Percentiles rank a stretch among this genome's conserved stretches.
Evolutionary conservation across 2,888 invertebrate species (phyloP).

Genomic region (Smittia aterrima): DNA sequence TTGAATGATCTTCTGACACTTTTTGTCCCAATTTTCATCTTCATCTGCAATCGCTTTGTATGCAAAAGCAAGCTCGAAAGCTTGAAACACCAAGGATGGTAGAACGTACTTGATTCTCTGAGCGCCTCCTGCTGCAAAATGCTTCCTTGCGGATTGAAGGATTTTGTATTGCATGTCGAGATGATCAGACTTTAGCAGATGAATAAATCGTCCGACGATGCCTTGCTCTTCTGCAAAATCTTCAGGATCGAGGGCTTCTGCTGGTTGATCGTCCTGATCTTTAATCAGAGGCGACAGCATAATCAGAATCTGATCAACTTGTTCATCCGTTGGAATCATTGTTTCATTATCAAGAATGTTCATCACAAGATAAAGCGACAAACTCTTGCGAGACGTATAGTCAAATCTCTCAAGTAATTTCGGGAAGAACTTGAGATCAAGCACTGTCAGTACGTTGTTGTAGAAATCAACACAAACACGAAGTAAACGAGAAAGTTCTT

Average conservation of each 20-base stretch:
- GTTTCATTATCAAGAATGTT: slow-evolving; percentile 91
- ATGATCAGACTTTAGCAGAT: slow-evolving; percentile 75
- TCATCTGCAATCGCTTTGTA: slow-evolving; percentile 75
- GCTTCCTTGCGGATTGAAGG: slow-evolving; percentile 81
- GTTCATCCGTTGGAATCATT: slow-evolving; percentile 79
- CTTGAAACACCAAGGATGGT: slow-evolving; percentile 92
- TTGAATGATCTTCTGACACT: slow-evolving; percentile 96
- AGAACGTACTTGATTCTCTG: slow-evolving; percentile 84
- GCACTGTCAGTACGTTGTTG: slow-evolving; percentile 83
- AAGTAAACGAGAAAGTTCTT: slow-evolving; percentile 88
- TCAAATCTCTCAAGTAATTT: slow-evolving; percentile 85
- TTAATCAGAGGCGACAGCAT: slow-evolving; percentile 83
- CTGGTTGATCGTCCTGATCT: slow-evolving; percentile 74
- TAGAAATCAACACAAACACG: slow-evolving; percentile 95
- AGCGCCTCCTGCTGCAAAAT: slow-evolving; percentile 87
- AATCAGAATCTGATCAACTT: slow-evolving; percentile 74
- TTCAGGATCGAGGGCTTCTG: slow-evolving; percentile 76
- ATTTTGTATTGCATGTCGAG: slow-evolving; percentile 89
- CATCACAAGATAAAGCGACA: slow-evolving; percentile 85
- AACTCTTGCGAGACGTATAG: slow-evolving; percentile 77
- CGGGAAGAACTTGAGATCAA: slow-evolving; percentile 83
- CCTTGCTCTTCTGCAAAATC: slow-evolving; percentile 97
- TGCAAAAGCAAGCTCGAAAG: slow-evolving; percentile 81
- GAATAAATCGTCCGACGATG: slow-evolving; percentile 79
- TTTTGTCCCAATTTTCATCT: slow-evolving; percentile 98